These are phyloP conservation scores for Steinernema hermaphroditum DNA, from an alignment of 2,888 invertebrate genomes.

Conservation along the genomic window DNA sequence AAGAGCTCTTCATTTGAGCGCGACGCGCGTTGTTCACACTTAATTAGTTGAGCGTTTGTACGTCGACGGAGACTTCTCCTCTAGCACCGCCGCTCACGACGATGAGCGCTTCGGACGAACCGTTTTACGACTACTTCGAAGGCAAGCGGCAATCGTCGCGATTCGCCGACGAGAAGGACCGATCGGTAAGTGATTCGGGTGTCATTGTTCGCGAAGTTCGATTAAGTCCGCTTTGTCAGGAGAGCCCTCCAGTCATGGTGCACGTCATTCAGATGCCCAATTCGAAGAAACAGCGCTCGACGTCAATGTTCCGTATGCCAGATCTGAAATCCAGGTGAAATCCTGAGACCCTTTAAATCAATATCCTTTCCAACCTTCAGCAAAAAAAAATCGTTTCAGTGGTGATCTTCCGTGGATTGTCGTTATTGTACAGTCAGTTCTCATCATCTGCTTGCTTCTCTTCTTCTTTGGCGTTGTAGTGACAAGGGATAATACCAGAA, in stretches of 20 bases:
- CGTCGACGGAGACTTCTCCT: not conserved
- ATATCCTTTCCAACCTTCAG: too few species aligned
- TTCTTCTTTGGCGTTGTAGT: not conserved
- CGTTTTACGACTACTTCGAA: constrained; percentile 16
- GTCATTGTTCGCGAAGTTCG: not conserved
- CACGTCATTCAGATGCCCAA: constrained; percentile 15
- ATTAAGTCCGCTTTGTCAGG: not conserved
- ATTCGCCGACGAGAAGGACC: not conserved
- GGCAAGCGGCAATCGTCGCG: not conserved
- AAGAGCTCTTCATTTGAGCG: constrained; percentile 12
- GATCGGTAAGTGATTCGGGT: not conserved
- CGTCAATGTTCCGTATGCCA: not conserved
- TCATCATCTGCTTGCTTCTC: not conserved
- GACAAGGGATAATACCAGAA: not conserved
- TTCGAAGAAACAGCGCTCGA: not conserved
- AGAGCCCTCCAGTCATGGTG: constrained; percentile 15
- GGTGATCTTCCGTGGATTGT: constrained; percentile 13
- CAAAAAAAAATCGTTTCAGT: not conserved
- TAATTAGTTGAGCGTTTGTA: constrained; percentile 18
- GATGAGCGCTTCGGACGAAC: not conserved
- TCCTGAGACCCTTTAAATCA: too few species aligned
- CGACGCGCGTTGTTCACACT: constrained; percentile 8
- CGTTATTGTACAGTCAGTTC: constrained; percentile 1
- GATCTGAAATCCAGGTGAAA: not conserved
- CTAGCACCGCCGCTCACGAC: not conserved